phyloP scores from a whole-genome alignment of 1,140 invertebrate species.

The Cardiocondyla obscurior region DNA sequence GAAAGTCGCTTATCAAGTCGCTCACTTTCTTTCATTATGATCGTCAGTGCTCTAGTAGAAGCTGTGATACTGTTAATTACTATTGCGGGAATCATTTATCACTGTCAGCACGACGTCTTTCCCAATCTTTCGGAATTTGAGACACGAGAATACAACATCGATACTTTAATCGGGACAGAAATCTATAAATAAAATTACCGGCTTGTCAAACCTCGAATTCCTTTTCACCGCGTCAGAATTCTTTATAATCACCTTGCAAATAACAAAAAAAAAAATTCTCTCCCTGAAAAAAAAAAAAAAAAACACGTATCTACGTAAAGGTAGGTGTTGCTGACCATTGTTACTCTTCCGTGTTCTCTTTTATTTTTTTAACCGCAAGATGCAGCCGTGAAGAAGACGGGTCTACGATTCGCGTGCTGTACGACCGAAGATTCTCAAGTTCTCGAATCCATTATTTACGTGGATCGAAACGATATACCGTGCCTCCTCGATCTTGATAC shows the following conservation, averaged over 20 bases:
- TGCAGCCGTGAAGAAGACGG: not conserved
- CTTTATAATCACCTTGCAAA: slow-evolving; percentile 9
- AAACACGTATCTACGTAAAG: not conserved
- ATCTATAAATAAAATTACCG: not conserved
- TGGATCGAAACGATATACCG: slow-evolving; percentile 66
- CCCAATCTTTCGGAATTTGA: not conserved
- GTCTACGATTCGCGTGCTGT: slow-evolving; percentile 24
- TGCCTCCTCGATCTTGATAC: slow-evolving; percentile 78
- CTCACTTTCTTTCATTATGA: slow-evolving; percentile 38
- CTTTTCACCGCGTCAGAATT: not conserved
- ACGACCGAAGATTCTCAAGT: slow-evolving; percentile 21
- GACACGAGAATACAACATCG: not conserved
- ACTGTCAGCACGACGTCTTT: not conserved
- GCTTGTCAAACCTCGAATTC: not conserved
- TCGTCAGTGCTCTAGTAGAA: not conserved
- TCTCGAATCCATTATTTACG: slow-evolving; percentile 80
- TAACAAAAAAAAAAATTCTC: no score
- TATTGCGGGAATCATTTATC: slow-evolving; percentile 17
- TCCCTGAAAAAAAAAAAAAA: no score
- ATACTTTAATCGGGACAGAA: not conserved
- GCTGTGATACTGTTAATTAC: slow-evolving; percentile 29
- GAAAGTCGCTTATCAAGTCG: slow-evolving; percentile 46
- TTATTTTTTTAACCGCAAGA: slow-evolving; percentile 1
- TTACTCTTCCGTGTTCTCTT: not conserved
- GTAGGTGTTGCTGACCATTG: not conserved